phyloP scores from a whole-genome alignment of 2,113 vertebrate species.

The Syngnathus typhle region DNA sequence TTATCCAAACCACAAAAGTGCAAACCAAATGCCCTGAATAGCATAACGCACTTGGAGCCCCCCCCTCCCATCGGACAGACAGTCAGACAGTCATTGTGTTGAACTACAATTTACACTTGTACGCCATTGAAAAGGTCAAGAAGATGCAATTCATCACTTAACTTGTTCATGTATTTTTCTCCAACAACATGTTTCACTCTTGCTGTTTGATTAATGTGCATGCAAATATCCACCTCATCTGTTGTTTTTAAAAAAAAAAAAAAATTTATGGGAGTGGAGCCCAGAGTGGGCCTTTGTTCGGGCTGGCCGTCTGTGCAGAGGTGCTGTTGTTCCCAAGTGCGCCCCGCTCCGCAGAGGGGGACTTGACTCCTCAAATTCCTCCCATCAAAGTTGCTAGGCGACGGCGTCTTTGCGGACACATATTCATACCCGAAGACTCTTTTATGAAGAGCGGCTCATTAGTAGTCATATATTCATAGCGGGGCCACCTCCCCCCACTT shows the following conservation, averaged over 20 bases:
- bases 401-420: slow-evolving; percentile 65
- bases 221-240: slow-evolving; percentile 54
- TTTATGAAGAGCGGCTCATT: slow-evolving; percentile 68
- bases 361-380: slow-evolving; percentile 75
- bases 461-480: slow-evolving; percentile 76
- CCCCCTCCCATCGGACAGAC: neutral
- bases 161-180: slow-evolving; percentile 62
- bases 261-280: neutral
- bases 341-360: slow-evolving; percentile 50
- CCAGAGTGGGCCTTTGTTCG: slow-evolving; percentile 51
- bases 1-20: neutral
- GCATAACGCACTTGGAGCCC: neutral
- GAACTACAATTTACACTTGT: slow-evolving; percentile 35
- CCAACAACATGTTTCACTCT: slow-evolving; percentile 42
- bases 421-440: slow-evolving; percentile 71
- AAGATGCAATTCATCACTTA: slow-evolving; percentile 62
- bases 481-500: slow-evolving; percentile 60
- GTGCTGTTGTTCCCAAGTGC: slow-evolving; percentile 61
- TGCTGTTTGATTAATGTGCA: slow-evolving; percentile 59
- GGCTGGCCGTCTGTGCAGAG: slow-evolving; percentile 49
- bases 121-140: slow-evolving; percentile 42
- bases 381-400: slow-evolving; percentile 68
- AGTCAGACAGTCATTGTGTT: slow-evolving; percentile 17
- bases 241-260: too few relatives aligned
- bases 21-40: neutral